Evolutionary conservation across 2,888 invertebrate genomes (phyloP).

Genomic region (Leptinotarsa juncta): DNA sequence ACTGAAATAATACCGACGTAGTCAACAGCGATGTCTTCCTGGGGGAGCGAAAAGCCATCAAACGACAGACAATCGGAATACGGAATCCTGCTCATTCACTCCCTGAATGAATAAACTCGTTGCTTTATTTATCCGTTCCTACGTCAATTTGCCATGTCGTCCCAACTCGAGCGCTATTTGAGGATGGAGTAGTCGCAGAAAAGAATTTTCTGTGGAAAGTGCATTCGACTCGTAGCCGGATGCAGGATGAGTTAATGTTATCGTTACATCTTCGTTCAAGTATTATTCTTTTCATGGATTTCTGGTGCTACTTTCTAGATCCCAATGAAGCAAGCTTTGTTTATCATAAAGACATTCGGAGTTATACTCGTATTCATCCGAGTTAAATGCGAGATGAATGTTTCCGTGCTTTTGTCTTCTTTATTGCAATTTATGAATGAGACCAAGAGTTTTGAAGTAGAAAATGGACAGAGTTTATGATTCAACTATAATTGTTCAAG

Average conservation of each 20-base stretch:
- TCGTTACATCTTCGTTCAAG: slow-evolving; percentile 3
- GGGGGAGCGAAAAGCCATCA: slow-evolving; percentile 16
- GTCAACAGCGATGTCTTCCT: slow-evolving; percentile 18
- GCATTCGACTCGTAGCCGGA: slow-evolving; percentile 2
- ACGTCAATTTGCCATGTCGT: slow-evolving; percentile 33
- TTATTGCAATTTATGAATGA: background rate
- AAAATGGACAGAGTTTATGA: background rate
- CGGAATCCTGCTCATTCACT: slow-evolving; percentile 45
- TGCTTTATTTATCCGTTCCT: slow-evolving; percentile 49
- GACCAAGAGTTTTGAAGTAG: background rate
- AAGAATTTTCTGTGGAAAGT: background rate
- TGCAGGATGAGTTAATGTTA: background rate
- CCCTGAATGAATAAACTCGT: slow-evolving; percentile 41
- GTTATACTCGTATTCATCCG: background rate
- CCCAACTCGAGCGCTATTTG: background rate
- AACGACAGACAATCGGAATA: slow-evolving; percentile 18
- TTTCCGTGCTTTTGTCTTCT: background rate
- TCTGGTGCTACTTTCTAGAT: background rate
- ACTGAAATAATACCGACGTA: slow-evolving; percentile 20
- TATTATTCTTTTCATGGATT: background rate
- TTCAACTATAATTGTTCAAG: background rate
- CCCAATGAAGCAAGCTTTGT: background rate
- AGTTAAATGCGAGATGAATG: background rate
- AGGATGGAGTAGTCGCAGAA: slow-evolving; percentile 6
- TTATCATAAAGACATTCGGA: background rate